Evolutionary conservation across 1,140 invertebrate genomes (phyloP).

Genomic region (Papilio machaon): DNA sequence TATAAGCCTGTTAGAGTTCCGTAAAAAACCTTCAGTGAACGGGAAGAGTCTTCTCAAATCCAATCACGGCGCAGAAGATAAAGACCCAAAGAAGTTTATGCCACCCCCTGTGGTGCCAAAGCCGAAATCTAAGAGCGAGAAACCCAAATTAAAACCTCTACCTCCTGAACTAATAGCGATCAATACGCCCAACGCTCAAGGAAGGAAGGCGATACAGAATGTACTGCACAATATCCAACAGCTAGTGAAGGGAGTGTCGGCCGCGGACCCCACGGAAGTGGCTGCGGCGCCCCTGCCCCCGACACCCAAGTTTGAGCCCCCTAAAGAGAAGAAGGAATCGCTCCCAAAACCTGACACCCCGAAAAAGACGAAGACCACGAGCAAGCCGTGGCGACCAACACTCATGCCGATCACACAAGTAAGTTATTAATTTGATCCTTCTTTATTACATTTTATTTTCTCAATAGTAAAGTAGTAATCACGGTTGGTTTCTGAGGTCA

Average conservation of each 20-base stretch:
- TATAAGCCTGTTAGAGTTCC: constrained; percentile 73
- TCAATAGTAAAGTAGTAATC: no score
- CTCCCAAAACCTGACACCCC: constrained; percentile 64
- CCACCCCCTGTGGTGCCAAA: constrained; percentile 64
- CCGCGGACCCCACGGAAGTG: constrained; percentile 71
- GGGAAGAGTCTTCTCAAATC: constrained; percentile 79
- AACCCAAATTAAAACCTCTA: constrained; percentile 63
- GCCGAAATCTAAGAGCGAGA: constrained; percentile 59
- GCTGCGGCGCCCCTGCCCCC: constrained; percentile 60
- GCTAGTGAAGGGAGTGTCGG: constrained; percentile 73
- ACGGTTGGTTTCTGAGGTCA: no score
- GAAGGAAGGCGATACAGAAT: constrained; percentile 77
- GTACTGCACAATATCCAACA: constrained; percentile 80
- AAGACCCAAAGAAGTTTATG: constrained; percentile 70
- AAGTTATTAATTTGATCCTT: constrained; percentile 45
- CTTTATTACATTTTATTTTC: constrained; percentile 16
- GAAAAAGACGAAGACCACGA: constrained; percentile 79
- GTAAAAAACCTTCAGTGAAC: constrained; percentile 72
- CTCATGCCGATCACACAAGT: constrained; percentile 84
- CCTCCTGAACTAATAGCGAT: constrained; percentile 80
- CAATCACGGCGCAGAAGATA: constrained; percentile 64
- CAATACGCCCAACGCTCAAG: constrained; percentile 74
- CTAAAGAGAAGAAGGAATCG: constrained; percentile 62
- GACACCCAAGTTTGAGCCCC: constrained; percentile 49
- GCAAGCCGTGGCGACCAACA: constrained; percentile 86